Percentiles rank a stretch among this genome's conserved stretches.
phyloP scores from a whole-genome alignment of 2,113 vertebrate genomes.

The Labeo catla region DNA sequence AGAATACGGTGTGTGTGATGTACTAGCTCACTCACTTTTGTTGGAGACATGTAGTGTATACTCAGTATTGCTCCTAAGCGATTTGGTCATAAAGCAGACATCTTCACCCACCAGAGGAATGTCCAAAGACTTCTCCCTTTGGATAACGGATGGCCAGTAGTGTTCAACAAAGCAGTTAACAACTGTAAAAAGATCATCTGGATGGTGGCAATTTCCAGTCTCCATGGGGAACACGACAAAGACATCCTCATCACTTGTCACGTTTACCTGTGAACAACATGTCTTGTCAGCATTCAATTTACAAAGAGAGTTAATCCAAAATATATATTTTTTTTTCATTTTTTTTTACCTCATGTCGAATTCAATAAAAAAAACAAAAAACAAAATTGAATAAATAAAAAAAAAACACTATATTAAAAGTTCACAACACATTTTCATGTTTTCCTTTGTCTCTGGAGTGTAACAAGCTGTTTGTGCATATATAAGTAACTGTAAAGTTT shows the following conservation, averaged over 20 bases:
- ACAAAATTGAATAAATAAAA: too few relatives aligned
- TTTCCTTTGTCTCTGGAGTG: too few relatives aligned
- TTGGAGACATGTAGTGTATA: conserved; percentile 59
- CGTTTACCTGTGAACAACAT: conserved; percentile 51
- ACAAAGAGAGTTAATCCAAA: neutral
- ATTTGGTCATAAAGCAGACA: conserved; percentile 60
- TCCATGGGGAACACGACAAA: conserved; percentile 55
- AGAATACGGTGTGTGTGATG: neutral
- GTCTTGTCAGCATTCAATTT: neutral
- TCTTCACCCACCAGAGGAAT: conserved; percentile 58
- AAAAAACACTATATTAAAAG: too few relatives aligned
- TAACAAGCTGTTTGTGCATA: too few relatives aligned
- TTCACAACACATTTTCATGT: too few relatives aligned
- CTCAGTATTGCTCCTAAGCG: conserved; percentile 44
- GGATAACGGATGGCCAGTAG: conserved; percentile 54
- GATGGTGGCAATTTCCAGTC: conserved; percentile 27
- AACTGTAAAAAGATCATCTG: conserved; percentile 9
- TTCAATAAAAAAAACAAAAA: too few relatives aligned
- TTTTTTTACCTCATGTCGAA: neutral
- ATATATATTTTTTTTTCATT: neutral
- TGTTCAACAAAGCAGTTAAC: conserved; percentile 46
- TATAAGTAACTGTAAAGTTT: too few relatives aligned
- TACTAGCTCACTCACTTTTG: conserved; percentile 59
- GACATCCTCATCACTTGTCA: conserved; percentile 46
- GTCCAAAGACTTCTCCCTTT: conserved; percentile 48